A percentile compares a stretch with the other conserved stretches of the same genome.
These are phyloP conservation scores for Periophthalmus modestus DNA, from an alignment of 2,113 vertebrate genomes.

Conservation along the genomic window DNA sequence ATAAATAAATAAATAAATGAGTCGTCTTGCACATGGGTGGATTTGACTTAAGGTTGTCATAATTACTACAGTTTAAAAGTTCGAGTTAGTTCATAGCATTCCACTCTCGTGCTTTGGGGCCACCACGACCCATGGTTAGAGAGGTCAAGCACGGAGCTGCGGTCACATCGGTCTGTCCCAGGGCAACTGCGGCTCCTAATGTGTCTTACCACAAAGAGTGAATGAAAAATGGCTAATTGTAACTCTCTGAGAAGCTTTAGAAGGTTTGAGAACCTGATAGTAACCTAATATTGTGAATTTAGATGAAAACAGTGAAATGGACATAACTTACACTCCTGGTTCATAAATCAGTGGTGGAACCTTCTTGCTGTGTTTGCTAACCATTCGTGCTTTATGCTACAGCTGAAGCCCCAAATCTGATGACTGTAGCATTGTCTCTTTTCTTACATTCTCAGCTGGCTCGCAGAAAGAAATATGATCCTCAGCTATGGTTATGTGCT, in stretches of 20 bases:
- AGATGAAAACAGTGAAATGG: neutral
- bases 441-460: neutral
- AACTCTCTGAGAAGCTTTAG: neutral
- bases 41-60: neutral
- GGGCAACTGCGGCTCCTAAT: neutral
- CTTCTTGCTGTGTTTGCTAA: neutral
- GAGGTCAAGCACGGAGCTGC: neutral
- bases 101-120: neutral
- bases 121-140: neutral
- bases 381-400: neutral
- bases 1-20: no score
- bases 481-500: neutral
- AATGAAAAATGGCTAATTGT: neutral
- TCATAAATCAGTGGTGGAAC: neutral
- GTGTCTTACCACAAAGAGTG: neutral
- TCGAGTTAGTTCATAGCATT: neutral
- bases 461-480: neutral
- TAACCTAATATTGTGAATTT: neutral
- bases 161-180: neutral
- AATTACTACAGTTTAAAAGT: no score
- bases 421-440: neutral
- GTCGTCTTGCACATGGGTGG: no score
- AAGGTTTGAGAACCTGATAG: neutral
- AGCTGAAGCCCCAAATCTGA: slow-evolving; percentile 4
- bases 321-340: neutral